phyloP scores from a whole-genome alignment of 35 echinoderm and acorn worm species.

The Ptychodera flava region DNA sequence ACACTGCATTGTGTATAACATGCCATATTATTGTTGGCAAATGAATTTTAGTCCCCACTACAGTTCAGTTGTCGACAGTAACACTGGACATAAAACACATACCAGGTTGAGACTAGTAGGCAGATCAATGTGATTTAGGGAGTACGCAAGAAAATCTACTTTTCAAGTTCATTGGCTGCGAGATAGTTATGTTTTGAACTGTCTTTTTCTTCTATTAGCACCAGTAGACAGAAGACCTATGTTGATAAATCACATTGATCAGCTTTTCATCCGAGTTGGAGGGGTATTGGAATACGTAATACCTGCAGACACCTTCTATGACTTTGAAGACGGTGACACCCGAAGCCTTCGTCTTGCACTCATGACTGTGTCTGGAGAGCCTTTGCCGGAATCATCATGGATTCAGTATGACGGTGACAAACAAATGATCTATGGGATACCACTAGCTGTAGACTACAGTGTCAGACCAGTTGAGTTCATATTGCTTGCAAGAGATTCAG shows the following conservation, averaged over 20 bases:
- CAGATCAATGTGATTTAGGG: too few relatives aligned
- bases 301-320: slow-evolving; percentile 40
- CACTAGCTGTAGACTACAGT: slow-evolving; percentile 18
- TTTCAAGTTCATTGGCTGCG: too few relatives aligned
- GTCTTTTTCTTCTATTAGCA: too few relatives aligned
- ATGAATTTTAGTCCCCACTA: too few relatives aligned
- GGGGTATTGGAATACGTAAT: slow-evolving; percentile 28
- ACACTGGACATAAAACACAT: too few relatives aligned
- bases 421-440: slow-evolving; percentile 31
- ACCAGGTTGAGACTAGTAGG: too few relatives aligned
- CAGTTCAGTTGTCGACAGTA: too few relatives aligned
- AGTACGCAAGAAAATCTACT: too few relatives aligned
- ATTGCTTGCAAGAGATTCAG: slow-evolving; percentile 30
- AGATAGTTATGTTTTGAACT: too few relatives aligned
- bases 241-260: slow-evolving; percentile 29
- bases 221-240: slow-evolving; percentile 27
- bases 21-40: too few relatives aligned
- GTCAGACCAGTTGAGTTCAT: slow-evolving; percentile 6
- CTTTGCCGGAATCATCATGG: slow-evolving; percentile 22
- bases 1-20: too few relatives aligned
- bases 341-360: slow-evolving; percentile 21
- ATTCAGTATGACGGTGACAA: slow-evolving; percentile 13
- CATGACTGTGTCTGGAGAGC: slow-evolving; percentile 6
- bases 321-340: slow-evolving; percentile 43
- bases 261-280: slow-evolving; percentile 14